Conservation (phyloP, 2,113 vertebrate species). For the Mobula hypostoma region DNA sequence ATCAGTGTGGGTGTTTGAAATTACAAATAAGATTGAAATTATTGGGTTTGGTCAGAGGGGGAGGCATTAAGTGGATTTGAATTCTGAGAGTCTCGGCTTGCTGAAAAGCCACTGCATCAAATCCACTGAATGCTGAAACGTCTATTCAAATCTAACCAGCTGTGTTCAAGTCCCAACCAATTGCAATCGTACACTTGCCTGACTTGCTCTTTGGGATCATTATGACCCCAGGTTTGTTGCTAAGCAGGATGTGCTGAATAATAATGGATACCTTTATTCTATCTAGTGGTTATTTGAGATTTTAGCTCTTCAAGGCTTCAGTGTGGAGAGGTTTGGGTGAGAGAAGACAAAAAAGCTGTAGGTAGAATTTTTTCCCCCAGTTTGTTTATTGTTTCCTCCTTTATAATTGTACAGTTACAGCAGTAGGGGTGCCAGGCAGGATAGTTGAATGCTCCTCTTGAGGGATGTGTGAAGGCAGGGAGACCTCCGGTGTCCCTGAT, state of each 20-base stretch:
- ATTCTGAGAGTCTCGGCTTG: background rate
- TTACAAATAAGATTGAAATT: background rate
- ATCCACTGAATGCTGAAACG: background rate
- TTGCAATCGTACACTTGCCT: too few species aligned
- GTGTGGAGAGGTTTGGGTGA: too few species aligned
- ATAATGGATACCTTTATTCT: background rate
- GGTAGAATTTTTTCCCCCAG: too few species aligned
- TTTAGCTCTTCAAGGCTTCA: too few species aligned
- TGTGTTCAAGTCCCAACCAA: background rate
- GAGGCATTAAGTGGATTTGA: background rate
- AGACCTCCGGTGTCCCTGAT: too few species aligned
- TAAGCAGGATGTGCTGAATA: background rate
- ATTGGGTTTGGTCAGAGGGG: background rate
- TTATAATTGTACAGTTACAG: too few species aligned
- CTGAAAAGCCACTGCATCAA: background rate
- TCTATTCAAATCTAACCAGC: background rate
- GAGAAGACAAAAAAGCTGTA: too few species aligned
- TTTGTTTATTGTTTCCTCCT: too few species aligned
- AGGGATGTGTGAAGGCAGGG: too few species aligned
- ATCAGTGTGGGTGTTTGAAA: constrained; percentile 19
- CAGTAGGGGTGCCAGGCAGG: too few species aligned
- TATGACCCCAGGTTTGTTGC: background rate
- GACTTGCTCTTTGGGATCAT: background rate
- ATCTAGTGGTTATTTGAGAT: background rate
- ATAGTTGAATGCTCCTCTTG: too few species aligned